Evolutionary conservation across 2,113 vertebrate species (phyloP), one percentile per base, ranked within the genome.

Genomic region (Pagrus major): DNA sequence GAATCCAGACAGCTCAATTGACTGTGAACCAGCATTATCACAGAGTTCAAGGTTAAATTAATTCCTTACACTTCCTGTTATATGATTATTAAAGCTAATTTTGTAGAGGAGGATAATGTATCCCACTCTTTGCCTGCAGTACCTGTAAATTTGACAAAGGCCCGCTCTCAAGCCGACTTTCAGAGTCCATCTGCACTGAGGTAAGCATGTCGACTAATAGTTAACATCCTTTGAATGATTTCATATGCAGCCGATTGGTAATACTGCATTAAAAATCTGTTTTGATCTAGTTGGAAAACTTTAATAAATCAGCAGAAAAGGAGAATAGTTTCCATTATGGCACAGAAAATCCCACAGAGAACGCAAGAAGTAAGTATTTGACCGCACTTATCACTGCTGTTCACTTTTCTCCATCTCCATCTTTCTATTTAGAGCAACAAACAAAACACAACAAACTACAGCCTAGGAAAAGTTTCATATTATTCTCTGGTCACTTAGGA

Each of bases 171-270:
- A 86, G 73, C 56, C 84, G 60, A 12, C 35, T 93, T 3, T 89
- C 94, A 2, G 92, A 81, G 27, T 79, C 91, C 16, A 88, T 95
- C 77, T 95, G 93, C 75, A 69, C 76, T 27, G 93, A 95, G 91
- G 95, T 95, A 72, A 86, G 27, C 3, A 21, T 37, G 21, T 47
- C 14, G 10, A 6, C 23, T 63, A 20, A 39, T 10, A 10, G 6
- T 39, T 12, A 10, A 68, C 42, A 21, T 37, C 23, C 25, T 76
- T 47, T 65, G 42, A 54, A 21, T 47, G 1, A 25, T 21, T 47
- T 68, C 51, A 33, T 23, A n/a, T 77, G 1, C 18, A 18, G 63
- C 29, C 33, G 42, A 58, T 71, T 10, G 25, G 2, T 56, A 11
- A 71, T 72, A 10, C 60, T 27, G 0, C 16, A 33, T 81, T 21